phyloP scores from a whole-genome alignment of 2,888 invertebrate genomes.

The Spisula solida region DNA sequence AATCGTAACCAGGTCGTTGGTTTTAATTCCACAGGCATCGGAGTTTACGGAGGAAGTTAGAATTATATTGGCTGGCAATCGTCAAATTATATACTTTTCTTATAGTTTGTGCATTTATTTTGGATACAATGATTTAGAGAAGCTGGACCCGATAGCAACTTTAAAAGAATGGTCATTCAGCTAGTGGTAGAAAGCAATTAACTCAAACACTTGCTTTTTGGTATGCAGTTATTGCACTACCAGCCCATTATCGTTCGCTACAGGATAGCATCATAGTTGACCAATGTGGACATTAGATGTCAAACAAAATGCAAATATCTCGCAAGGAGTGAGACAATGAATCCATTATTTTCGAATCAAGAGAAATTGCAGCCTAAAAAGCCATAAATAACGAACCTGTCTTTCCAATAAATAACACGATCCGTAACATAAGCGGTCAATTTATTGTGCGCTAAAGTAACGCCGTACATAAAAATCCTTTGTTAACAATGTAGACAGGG shows the following conservation, averaged over 20 bases:
- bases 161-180: too few species aligned
- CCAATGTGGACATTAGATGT: background rate
- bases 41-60: too few species aligned
- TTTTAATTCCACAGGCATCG: too few species aligned
- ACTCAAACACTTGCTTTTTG: too few species aligned
- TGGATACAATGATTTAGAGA: too few species aligned
- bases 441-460: background rate
- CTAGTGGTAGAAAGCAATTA: too few species aligned
- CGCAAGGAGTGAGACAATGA: background rate
- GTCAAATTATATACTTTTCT: too few species aligned
- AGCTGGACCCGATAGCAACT: too few species aligned
- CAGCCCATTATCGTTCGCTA: background rate
- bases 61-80: too few species aligned
- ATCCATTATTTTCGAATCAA: background rate
- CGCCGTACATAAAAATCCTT: background rate
- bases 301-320: background rate
- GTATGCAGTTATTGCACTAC: too few species aligned
- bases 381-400: background rate
- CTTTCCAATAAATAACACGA: background rate
- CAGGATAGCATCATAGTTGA: background rate
- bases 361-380: slow-evolving; percentile 16
- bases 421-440: background rate
- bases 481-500: background rate
- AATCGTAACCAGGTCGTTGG: too few species aligned
- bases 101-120: too few species aligned